phyloP scores from a whole-genome alignment of 2,888 invertebrate genomes.

The Serrognathus titanus region DNA sequence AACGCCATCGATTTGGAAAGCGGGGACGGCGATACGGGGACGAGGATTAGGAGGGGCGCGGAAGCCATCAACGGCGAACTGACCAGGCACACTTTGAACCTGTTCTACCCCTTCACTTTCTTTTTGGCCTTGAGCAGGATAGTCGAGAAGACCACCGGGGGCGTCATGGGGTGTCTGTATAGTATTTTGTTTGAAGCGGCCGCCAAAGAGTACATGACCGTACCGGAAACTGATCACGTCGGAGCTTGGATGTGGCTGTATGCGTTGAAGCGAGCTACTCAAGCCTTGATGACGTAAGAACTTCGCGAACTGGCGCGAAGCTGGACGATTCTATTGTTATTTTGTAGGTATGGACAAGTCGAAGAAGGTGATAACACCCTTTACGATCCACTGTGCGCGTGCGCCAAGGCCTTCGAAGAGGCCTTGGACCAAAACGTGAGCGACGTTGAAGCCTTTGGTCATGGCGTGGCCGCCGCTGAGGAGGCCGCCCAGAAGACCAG shows the following conservation, averaged over 20 bases:
- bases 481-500: constrained; percentile 36
- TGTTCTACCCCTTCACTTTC: constrained; percentile 38
- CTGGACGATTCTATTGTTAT: constrained; percentile 1
- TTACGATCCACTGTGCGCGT: constrained; percentile 50
- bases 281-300: constrained; percentile 48
- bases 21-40: constrained; percentile 76
- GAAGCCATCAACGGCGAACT: constrained; percentile 35
- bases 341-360: constrained; percentile 59
- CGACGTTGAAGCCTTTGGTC: constrained; percentile 40
- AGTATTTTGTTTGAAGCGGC: constrained; percentile 70
- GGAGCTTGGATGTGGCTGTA: constrained; percentile 46
- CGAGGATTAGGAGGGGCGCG: constrained; percentile 36
- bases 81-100: constrained; percentile 13
- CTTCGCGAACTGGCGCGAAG: too few relatives aligned
- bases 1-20: constrained; percentile 67
- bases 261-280: constrained; percentile 50
- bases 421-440: constrained; percentile 26
- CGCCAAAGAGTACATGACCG: constrained; percentile 50
- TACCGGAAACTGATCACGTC: constrained; percentile 29
- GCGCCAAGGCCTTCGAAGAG: constrained; percentile 31
- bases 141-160: constrained; percentile 71
- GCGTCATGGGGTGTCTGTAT: constrained; percentile 77
- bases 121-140: constrained; percentile 52
- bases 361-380: constrained; percentile 63
- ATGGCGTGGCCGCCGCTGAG: constrained; percentile 45